These are phyloP conservation scores for Machaerirhynchus nigripectus DNA, from an alignment of 2,113 vertebrate species.

Conservation along the genomic window DNA sequence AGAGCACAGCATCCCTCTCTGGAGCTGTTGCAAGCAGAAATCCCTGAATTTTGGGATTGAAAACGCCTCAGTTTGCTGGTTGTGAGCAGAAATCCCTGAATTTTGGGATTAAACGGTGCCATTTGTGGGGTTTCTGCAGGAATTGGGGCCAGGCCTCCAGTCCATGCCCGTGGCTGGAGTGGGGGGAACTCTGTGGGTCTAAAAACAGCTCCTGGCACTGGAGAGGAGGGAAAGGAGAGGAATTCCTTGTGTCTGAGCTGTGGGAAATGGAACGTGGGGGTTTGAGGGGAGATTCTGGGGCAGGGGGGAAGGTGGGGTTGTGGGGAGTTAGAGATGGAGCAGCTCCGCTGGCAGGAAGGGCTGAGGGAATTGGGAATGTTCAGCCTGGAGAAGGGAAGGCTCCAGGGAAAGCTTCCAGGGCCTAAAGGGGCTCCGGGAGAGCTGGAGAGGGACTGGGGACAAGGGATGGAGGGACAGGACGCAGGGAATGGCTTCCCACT, in stretches of 20 bases:
- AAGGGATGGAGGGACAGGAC: neutral
- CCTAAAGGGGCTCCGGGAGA: neutral
- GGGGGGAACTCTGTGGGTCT: neutral
- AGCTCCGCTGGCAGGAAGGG: neutral
- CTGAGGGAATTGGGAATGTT: neutral
- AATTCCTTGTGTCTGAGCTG: neutral
- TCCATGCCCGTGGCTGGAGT: neutral
- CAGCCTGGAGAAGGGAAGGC: neutral
- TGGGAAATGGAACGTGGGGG: neutral
- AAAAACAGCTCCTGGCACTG: neutral
- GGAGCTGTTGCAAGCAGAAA: neutral
- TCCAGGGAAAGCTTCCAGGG: neutral
- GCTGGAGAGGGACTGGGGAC: neutral
- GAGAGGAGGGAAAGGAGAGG: neutral
- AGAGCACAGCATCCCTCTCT: neutral
- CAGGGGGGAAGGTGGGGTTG: neutral
- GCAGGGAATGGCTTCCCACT: neutral
- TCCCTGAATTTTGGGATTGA: neutral
- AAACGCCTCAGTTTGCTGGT: too few species aligned
- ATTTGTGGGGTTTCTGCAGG: accelerated
- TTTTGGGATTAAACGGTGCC: accelerated
- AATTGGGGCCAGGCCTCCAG: accelerated
- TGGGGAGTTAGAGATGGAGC: neutral
- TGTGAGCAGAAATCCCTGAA: accelerated
- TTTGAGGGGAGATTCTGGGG: neutral